phyloP scores from a whole-genome alignment of 2,113 vertebrate species.

The Athene cunicularia region DNA sequence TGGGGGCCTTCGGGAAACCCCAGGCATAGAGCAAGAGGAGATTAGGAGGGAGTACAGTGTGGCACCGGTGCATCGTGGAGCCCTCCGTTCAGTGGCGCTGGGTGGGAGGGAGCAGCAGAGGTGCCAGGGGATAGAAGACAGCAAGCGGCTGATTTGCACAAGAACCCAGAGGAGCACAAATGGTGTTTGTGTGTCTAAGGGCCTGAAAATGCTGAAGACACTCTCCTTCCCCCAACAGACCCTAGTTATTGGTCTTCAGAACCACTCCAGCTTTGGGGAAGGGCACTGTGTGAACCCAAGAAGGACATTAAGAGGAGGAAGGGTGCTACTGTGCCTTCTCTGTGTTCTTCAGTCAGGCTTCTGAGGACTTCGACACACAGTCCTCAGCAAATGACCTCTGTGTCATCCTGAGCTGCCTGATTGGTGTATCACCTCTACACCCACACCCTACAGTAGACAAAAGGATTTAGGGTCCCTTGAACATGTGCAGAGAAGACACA shows the following conservation, averaged over 20 bases:
- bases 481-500: not conserved
- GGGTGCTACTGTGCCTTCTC: not conserved
- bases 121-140: too few relatives aligned
- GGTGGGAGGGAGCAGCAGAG: not conserved
- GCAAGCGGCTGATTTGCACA: not conserved
- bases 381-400: not conserved
- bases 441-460: not conserved
- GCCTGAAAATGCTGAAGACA: not conserved
- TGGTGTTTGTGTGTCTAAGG: not conserved
- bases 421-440: not conserved
- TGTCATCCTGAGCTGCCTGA: not conserved
- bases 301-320: not conserved
- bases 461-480: not conserved
- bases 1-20: not conserved
- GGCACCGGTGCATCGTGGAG: fast-evolving
- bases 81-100: not conserved
- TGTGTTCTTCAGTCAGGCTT: not conserved
- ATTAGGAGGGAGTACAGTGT: fast-evolving
- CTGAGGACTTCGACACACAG: too few relatives aligned
- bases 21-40: not conserved
- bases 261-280: not conserved
- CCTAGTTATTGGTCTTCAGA: not conserved
- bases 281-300: not conserved
- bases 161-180: not conserved
- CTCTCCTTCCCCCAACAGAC: too few relatives aligned